Evolutionary conservation across 2,888 invertebrate genomes (phyloP).

Genomic region (Limnephilus lunatus): DNA sequence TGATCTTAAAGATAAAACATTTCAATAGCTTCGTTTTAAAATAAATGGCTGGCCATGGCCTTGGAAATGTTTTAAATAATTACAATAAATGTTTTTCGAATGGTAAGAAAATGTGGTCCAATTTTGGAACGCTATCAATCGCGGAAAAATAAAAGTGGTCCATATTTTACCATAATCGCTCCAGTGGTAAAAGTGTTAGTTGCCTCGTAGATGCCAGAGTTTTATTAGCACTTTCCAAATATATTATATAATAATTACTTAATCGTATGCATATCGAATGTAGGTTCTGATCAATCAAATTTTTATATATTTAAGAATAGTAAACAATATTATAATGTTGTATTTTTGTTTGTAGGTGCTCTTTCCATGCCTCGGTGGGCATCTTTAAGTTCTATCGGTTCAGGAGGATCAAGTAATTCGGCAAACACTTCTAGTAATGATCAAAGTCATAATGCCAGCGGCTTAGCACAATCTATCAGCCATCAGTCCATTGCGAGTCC

Average conservation of each 20-base stretch:
- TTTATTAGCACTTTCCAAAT: not conserved
- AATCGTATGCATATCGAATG: not conserved
- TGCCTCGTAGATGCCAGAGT: not conserved
- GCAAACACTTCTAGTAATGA: slow-evolving; percentile 65
- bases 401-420: slow-evolving; percentile 73
- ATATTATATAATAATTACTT: not conserved
- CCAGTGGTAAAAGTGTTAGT: not conserved
- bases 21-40: too few relatives aligned
- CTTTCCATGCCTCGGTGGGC: slow-evolving; percentile 91
- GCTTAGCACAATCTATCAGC: slow-evolving; percentile 68
- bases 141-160: too few relatives aligned
- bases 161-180: too few relatives aligned
- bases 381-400: slow-evolving; percentile 81
- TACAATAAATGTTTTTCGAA: too few relatives aligned
- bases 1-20: too few relatives aligned
- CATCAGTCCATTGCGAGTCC: slow-evolving; percentile 72
- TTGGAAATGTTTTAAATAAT: too few relatives aligned
- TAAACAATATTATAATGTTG: not conserved
- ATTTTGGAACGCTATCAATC: too few relatives aligned
- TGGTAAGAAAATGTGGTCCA: too few relatives aligned
- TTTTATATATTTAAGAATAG: not conserved
- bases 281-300: not conserved
- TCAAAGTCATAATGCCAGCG: slow-evolving; percentile 62
- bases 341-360: slow-evolving; percentile 79
- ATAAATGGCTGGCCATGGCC: too few relatives aligned